Evolutionary conservation across 2,888 invertebrate genomes (phyloP).

Genomic region (Deilephila elpenor): DNA sequence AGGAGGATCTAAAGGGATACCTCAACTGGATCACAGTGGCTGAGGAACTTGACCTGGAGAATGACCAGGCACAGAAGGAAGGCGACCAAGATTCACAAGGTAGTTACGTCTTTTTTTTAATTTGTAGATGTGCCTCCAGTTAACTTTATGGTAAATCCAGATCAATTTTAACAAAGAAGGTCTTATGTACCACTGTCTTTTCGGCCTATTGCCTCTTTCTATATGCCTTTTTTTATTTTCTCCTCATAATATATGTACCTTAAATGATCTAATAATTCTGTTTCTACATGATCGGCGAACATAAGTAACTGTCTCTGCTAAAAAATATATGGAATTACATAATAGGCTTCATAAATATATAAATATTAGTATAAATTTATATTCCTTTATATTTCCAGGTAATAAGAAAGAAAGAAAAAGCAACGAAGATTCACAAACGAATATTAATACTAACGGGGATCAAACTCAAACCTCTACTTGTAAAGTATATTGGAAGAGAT

Average conservation of each 20-base stretch:
- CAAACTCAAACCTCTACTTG: slow-evolving; percentile 85
- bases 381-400: slow-evolving; percentile 49
- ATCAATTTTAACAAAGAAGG: no score
- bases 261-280: no score
- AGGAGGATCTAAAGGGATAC: slow-evolving; percentile 98
- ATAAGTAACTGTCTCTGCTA: no score
- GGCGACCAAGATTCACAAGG: slow-evolving; percentile 86
- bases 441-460: slow-evolving; percentile 64
- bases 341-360: neutral
- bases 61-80: slow-evolving; percentile 89
- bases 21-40: slow-evolving; percentile 99
- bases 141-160: no score
- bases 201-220: no score
- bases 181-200: no score
- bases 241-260: no score
- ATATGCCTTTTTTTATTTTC: no score
- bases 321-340: no score
- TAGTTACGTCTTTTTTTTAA: slow-evolving; percentile 35
- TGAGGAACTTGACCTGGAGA: slow-evolving; percentile 98
- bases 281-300: neutral
- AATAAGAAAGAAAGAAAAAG: slow-evolving; percentile 71
- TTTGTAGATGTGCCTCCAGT: neutral
- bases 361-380: neutral
- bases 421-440: slow-evolving; percentile 72
- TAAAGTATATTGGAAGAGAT: slow-evolving; percentile 71